A percentile compares a stretch with the other conserved stretches of the same genome.
phyloP scores from a whole-genome alignment of 2,888 invertebrate genomes.

The Lasioglossum figueresi region DNA sequence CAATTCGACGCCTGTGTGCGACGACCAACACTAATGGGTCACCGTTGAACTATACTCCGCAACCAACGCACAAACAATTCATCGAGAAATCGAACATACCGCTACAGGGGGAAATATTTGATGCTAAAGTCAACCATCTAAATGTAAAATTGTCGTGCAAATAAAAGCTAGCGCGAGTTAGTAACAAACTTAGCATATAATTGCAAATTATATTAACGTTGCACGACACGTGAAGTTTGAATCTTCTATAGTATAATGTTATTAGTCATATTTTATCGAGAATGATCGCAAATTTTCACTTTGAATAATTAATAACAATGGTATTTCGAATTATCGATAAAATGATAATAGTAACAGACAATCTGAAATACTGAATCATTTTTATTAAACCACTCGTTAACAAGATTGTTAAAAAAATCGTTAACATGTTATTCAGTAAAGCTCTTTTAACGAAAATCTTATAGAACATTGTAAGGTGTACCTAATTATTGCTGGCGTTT shows the following conservation, averaged over 20 bases:
- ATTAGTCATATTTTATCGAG: not conserved
- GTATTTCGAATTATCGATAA: not conserved
- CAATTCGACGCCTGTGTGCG: conserved; percentile 72
- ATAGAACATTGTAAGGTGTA: not conserved
- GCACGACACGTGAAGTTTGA: too few relatives aligned
- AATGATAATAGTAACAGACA: not conserved
- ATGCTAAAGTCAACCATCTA: conserved; percentile 27
- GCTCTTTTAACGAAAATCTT: not conserved
- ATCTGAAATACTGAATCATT: not conserved
- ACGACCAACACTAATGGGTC: conserved; percentile 75
- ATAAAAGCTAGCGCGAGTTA: conserved; percentile 29
- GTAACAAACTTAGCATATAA: not conserved
- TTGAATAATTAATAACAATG: not conserved
- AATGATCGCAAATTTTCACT: not conserved
- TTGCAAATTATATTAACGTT: conserved; percentile 10
- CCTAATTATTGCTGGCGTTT: not conserved
- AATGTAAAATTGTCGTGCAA: conserved; percentile 1
- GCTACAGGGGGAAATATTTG: conserved; percentile 27
- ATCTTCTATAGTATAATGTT: not conserved
- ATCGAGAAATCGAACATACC: conserved; percentile 49
- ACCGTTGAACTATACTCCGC: conserved; percentile 67
- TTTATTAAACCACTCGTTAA: not conserved
- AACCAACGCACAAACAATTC: conserved; percentile 58
- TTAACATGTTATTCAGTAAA: not conserved
- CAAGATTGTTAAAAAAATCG: not conserved